These are phyloP conservation scores for Litoditis marina DNA, from an alignment of 2,888 invertebrate species.

Conservation along the genomic window DNA sequence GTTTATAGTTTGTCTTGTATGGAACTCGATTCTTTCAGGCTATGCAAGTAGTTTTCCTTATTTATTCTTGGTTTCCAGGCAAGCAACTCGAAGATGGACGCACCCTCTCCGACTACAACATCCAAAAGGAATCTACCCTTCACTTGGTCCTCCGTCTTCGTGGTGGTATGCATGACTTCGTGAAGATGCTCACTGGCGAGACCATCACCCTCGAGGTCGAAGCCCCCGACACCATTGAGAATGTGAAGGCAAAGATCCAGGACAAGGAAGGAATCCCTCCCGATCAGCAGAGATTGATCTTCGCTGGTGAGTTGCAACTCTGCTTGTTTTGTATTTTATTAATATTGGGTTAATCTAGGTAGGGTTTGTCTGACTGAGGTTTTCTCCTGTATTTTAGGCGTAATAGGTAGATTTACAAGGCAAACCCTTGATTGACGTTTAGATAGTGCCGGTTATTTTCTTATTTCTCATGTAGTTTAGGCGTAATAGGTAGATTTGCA, in stretches of 20 bases:
- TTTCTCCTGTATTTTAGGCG: no score
- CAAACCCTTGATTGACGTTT: no score
- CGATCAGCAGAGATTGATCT: constrained; percentile 44
- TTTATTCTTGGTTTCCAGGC: constrained; percentile 4
- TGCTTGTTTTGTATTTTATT: no score
- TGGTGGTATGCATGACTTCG: constrained; percentile 83
- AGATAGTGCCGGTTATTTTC: no score
- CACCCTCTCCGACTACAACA: constrained; percentile 88
- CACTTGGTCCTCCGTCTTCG: constrained; percentile 67
- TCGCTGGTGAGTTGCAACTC: constrained; percentile 24
- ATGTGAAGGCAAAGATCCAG: constrained; percentile 47
- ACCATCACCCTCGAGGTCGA: constrained; percentile 69
- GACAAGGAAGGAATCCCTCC: constrained; percentile 48
- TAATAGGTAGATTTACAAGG: no score
- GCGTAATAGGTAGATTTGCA: no score
- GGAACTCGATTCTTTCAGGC: no score
- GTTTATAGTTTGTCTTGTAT: no score
- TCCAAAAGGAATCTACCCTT: constrained; percentile 77
- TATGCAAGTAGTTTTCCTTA: no score
- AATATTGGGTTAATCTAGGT: no score
- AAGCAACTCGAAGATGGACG: constrained; percentile 91
- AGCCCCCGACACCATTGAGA: constrained; percentile 43
- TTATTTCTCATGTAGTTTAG: no score
- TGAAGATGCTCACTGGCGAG: constrained; percentile 81
- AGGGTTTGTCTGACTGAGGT: no score